A percentile compares a stretch with the other conserved stretches of the same genome.
These are phyloP conservation scores for Dascyllus trimaculatus DNA, from an alignment of 2,113 vertebrate species.

Conservation along the genomic window DNA sequence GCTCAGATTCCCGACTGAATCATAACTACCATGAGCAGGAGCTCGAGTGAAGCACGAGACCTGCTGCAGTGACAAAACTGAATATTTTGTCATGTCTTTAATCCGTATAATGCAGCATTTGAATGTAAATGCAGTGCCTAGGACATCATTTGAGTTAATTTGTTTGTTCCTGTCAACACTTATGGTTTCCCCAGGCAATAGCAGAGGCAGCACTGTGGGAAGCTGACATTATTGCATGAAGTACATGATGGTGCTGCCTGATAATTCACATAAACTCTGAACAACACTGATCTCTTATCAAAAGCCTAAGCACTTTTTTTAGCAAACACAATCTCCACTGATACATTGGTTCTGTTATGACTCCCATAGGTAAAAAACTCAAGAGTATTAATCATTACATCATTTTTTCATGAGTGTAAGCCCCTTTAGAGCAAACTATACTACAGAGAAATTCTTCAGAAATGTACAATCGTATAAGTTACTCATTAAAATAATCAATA, in stretches of 20 bases:
- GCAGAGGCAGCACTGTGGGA: background rate
- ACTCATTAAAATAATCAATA: too few relatives aligned
- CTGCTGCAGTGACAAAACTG: background rate
- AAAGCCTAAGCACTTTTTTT: background rate
- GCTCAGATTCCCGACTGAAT: background rate
- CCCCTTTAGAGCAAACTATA: too few relatives aligned
- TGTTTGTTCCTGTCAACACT: background rate
- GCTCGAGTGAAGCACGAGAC: background rate
- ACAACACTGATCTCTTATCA: background rate
- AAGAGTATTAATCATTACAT: too few relatives aligned
- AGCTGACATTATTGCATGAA: background rate
- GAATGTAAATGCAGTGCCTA: too few relatives aligned
- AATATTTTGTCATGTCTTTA: too few relatives aligned
- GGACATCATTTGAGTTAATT: too few relatives aligned
- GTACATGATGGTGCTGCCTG: background rate
- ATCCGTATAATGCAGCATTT: too few relatives aligned
- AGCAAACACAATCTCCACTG: background rate
- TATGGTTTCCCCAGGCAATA: background rate
- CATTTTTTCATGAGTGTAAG: too few relatives aligned
- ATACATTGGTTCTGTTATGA: background rate
- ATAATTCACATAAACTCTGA: background rate
- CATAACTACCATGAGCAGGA: background rate
- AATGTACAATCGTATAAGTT: too few relatives aligned
- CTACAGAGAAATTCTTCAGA: too few relatives aligned
- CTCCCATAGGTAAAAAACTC: too few relatives aligned